These are phyloP conservation scores for Apostichopus californicus DNA, from an alignment of 35 echinoderm and acorn worm species.

Conservation along the genomic window DNA sequence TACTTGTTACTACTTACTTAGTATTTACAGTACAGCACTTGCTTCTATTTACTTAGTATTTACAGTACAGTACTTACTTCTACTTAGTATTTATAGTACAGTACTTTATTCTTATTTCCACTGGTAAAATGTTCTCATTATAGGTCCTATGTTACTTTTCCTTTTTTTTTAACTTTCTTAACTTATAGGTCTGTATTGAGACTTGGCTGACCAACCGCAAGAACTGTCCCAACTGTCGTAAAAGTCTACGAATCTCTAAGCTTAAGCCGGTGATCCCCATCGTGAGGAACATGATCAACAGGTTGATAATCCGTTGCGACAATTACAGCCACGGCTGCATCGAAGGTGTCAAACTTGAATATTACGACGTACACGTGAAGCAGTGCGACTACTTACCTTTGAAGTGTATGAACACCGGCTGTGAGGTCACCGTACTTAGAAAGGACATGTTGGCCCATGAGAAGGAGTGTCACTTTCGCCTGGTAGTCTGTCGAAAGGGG, in stretches of 20 bases:
- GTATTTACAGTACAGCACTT: too few relatives aligned
- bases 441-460: constrained; percentile 79
- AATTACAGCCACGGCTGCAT: constrained; percentile 74
- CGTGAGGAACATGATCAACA: constrained; percentile 95
- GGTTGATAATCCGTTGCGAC: constrained; percentile 81
- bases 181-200: constrained; percentile 74
- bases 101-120: too few relatives aligned
- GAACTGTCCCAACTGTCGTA: constrained; percentile 91
- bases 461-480: constrained; percentile 70
- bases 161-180: neutral
- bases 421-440: constrained; percentile 64
- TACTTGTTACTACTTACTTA: too few relatives aligned
- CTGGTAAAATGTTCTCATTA: too few relatives aligned
- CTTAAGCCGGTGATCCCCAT: constrained; percentile 95
- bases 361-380: constrained; percentile 70
- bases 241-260: constrained; percentile 62
- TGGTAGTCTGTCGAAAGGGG: constrained; percentile 83
- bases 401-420: constrained; percentile 84
- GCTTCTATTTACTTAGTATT: too few relatives aligned
- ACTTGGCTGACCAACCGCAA: constrained; percentile 85
- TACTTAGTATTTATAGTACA: too few relatives aligned
- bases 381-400: constrained; percentile 72
- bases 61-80: too few relatives aligned
- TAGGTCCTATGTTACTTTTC: too few relatives aligned
- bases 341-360: constrained; percentile 71